Percentiles rank a stretch among this genome's conserved stretches.
Conservation (phyloP, 2,888 invertebrate species). For the Spodoptera littoralis region DNA sequence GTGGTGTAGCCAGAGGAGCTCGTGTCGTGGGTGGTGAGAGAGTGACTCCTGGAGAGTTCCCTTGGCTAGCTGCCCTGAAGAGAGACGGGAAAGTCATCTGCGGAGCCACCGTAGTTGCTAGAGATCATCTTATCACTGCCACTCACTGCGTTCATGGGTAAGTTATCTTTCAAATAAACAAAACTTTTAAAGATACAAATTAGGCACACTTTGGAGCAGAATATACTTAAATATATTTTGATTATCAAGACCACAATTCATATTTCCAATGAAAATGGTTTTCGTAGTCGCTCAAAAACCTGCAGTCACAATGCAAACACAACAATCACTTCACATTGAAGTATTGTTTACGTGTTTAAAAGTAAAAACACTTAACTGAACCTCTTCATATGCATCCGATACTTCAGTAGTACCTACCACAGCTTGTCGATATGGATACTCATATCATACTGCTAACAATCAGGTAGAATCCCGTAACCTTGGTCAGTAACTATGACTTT, state of each 20-base stretch:
- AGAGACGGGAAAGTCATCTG: constrained; percentile 91
- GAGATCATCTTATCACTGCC: constrained; percentile 92
- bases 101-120: constrained; percentile 92
- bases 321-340: constrained; percentile 3
- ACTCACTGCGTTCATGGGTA: constrained; percentile 93
- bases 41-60: constrained; percentile 91
- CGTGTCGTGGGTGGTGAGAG: constrained; percentile 92
- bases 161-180: constrained; percentile 57
- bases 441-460: constrained; percentile 26
- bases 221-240: no score
- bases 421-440: constrained; percentile 15
- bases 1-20: constrained; percentile 86
- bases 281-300: no score
- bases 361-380: constrained; percentile 9
- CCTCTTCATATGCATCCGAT: constrained; percentile 6
- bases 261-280: no score
- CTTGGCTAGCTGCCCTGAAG: constrained; percentile 92
- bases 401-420: constrained; percentile 7
- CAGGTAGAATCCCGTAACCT: constrained; percentile 54
- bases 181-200: no score
- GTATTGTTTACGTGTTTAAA: constrained; percentile 1
- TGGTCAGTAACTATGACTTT: constrained; percentile 60
- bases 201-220: no score
- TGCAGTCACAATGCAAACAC: constrained; percentile 1
- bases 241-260: no score